These are phyloP conservation scores for Prostheceraeus crozeri DNA, from an alignment of 2,888 invertebrate genomes.

Conservation along the genomic window DNA sequence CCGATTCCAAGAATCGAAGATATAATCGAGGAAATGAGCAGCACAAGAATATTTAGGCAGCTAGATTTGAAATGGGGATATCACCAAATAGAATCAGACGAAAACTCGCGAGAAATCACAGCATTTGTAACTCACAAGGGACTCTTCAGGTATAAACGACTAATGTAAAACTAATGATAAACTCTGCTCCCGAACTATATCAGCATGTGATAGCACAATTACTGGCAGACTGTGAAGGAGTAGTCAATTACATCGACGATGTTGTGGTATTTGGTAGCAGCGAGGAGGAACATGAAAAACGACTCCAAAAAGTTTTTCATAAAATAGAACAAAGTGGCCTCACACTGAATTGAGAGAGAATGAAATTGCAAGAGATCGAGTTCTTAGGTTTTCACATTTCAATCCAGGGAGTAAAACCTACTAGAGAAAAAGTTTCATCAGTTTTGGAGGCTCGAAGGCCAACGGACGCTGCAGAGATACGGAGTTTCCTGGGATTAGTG, in stretches of 20 bases:
- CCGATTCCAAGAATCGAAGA: slow-evolving; percentile 41
- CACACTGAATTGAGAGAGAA: slow-evolving; percentile 41
- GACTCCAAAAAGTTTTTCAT: slow-evolving; percentile 36
- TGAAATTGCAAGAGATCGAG: no score
- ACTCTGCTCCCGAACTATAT: slow-evolving; percentile 42
- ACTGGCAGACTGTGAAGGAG: slow-evolving; percentile 37
- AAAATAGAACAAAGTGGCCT: slow-evolving; percentile 37
- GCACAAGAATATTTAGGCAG: slow-evolving; percentile 42
- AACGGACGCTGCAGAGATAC: slow-evolving; percentile 21
- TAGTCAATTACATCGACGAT: slow-evolving; percentile 41
- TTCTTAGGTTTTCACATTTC: no score
- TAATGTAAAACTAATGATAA: slow-evolving; percentile 43
- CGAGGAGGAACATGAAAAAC: slow-evolving; percentile 40
- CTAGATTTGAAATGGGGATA: slow-evolving; percentile 44
- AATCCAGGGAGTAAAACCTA: slow-evolving; percentile 39
- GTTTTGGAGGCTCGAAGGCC: slow-evolving; percentile 8
- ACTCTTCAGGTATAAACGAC: slow-evolving; percentile 41
- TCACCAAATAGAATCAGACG: slow-evolving; percentile 43
- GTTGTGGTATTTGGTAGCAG: slow-evolving; percentile 40
- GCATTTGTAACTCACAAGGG: slow-evolving; percentile 43
- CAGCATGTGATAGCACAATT: slow-evolving; percentile 40
- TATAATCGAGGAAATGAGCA: slow-evolving; percentile 39
- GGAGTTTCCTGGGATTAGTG: slow-evolving; percentile 40
- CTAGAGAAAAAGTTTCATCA: slow-evolving; percentile 31
- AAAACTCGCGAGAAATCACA: slow-evolving; percentile 43